These are phyloP conservation scores for Delphinus delphis DNA, from an alignment of 2,113 vertebrate genomes.

Conservation along the genomic window DNA sequence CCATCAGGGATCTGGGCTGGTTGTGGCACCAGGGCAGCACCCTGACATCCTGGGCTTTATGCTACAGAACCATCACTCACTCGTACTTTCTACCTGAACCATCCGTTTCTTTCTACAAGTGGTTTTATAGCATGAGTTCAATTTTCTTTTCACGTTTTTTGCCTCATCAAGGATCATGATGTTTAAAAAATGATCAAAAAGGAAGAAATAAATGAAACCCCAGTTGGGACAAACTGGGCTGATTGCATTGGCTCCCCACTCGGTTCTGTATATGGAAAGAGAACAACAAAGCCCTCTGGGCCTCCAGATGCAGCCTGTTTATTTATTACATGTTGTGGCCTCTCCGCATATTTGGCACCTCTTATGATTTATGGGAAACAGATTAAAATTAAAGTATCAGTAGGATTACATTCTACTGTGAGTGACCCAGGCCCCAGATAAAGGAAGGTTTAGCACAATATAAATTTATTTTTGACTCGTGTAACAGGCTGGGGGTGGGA, in stretches of 20 bases:
- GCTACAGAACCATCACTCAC: not conserved
- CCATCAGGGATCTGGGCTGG: not conserved
- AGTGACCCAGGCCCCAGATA: not conserved
- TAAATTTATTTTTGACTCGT: not conserved
- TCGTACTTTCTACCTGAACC: not conserved
- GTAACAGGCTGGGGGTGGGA: not conserved
- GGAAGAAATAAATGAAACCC: not conserved
- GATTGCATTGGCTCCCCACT: not conserved
- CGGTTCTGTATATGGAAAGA: not conserved
- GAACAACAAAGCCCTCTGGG: not conserved
- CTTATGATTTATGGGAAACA: conserved; percentile 31
- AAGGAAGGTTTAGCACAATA: not conserved
- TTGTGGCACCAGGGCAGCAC: not conserved
- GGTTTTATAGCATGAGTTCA: not conserved
- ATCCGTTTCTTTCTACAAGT: not conserved
- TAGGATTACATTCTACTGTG: not conserved
- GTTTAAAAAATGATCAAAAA: conserved; percentile 3
- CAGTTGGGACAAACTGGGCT: not conserved
- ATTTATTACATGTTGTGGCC: not conserved
- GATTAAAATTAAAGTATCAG: conserved; percentile 30
- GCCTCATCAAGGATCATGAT: not conserved
- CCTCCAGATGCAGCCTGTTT: not conserved
- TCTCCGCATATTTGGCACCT: not conserved
- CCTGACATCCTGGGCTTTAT: not conserved
- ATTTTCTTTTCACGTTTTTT: not conserved